Conservation (phyloP, 2,113 vertebrate genomes). For the Labrus mixtus region DNA sequence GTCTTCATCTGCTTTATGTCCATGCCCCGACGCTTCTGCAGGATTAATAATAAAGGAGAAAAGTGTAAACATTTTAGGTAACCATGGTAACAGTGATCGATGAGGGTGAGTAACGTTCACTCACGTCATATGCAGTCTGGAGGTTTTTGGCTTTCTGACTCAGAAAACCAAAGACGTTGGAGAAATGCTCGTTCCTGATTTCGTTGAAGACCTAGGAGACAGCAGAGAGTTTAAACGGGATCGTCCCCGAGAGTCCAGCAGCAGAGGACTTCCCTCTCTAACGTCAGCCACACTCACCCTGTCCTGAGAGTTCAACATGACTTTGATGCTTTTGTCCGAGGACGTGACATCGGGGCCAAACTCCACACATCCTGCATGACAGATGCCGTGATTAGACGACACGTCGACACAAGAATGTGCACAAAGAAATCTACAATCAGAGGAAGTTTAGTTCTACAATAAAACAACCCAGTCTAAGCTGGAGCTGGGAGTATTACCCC, state of each 20-base stretch:
- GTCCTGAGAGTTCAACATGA: conserved; percentile 95
- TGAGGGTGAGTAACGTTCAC: conserved; percentile 39
- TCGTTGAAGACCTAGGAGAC: conserved; percentile 90
- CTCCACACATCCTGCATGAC: conserved; percentile 90
- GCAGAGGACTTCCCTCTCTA: neutral
- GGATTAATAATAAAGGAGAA: neutral
- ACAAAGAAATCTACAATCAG: neutral
- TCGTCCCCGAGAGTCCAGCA: neutral
- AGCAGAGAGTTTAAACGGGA: neutral
- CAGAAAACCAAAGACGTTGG: conserved; percentile 94
- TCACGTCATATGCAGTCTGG: conserved; percentile 94
- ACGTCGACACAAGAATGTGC: neutral
- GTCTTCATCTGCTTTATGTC: conserved; percentile 98
- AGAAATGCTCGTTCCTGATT: conserved; percentile 98
- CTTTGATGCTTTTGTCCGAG: conserved; percentile 92
- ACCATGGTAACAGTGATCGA: neutral
- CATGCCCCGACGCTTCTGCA: conserved; percentile 93
- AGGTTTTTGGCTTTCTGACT: conserved; percentile 96
- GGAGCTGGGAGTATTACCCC: too few relatives aligned
- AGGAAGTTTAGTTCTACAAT: too few relatives aligned
- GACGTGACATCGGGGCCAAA: conserved; percentile 94
- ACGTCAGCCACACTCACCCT: conserved; percentile 83
- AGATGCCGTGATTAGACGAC: conserved; percentile 14
- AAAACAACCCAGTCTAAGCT: too few relatives aligned
- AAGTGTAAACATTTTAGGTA: neutral